phyloP scores from a whole-genome alignment of 1,140 invertebrate genomes.

The Bombus polaris region DNA sequence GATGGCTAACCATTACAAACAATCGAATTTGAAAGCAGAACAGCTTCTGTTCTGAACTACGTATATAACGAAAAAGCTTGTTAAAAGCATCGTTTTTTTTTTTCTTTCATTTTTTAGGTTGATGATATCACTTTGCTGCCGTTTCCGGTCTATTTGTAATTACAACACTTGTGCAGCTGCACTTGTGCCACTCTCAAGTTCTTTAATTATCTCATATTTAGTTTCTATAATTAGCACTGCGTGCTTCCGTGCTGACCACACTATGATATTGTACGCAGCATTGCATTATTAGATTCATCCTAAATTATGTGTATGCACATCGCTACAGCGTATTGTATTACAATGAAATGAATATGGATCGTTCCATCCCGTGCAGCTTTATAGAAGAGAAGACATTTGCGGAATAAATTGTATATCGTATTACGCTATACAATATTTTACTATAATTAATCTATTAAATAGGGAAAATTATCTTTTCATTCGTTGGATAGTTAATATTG shows the following conservation, averaged over 20 bases:
- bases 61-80: no score
- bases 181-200: slow-evolving; percentile 24
- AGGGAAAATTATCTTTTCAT: no score
- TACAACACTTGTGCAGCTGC: slow-evolving; percentile 15
- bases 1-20: not conserved
- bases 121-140: not conserved
- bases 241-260: not conserved
- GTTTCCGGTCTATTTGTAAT: not conserved
- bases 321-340: not conserved
- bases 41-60: not conserved
- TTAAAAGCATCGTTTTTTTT: not conserved
- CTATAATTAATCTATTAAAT: no score
- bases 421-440: no score
- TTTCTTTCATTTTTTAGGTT: not conserved
- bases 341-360: no score
- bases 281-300: not conserved
- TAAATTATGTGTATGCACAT: not conserved
- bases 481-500: no score
- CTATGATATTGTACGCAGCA: not conserved
- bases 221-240: slow-evolving; percentile 30
- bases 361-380: no score
- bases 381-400: no score
- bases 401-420: no score
- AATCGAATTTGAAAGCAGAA: not conserved
- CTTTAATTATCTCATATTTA: slow-evolving; percentile 37